Percentiles rank a stretch among this genome's conserved stretches.
These are phyloP conservation scores for Halyomorpha halys DNA, from an alignment of 1,140 invertebrate species.

Conservation along the genomic window DNA sequence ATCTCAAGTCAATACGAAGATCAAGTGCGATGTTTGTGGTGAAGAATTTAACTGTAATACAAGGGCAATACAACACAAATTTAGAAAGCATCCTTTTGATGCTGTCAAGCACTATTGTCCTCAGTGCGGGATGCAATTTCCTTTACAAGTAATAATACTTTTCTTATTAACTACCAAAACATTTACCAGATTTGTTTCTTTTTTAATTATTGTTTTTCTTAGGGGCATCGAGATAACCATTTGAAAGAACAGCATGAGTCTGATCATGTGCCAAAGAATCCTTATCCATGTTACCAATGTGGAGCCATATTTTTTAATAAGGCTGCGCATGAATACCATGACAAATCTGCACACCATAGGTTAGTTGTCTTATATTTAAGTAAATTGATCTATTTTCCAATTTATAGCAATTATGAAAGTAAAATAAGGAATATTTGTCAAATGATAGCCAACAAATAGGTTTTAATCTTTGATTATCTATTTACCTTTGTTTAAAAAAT, in stretches of 20 bases:
- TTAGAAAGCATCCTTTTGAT: slow-evolving; percentile 51
- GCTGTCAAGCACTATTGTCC: slow-evolving; percentile 52
- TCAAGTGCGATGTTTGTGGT: slow-evolving; percentile 47
- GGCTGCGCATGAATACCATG: slow-evolving; percentile 51
- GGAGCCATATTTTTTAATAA: slow-evolving; percentile 45
- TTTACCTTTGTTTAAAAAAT: no score
- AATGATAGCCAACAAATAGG: no score
- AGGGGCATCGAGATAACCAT: slow-evolving; percentile 45
- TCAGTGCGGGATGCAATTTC: slow-evolving; percentile 57
- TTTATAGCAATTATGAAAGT: no score
- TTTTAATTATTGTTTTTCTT: slow-evolving; percentile 35
- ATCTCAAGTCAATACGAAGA: slow-evolving; percentile 26
- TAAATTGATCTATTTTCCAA: no score
- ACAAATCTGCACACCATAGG: slow-evolving; percentile 50
- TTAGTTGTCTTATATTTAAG: no score
- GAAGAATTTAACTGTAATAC: slow-evolving; percentile 49
- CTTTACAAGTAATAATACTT: slow-evolving; percentile 44
- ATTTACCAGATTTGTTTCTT: no score
- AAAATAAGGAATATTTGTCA: no score
- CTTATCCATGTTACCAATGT: slow-evolving; percentile 47
- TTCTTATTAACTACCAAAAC: no score
- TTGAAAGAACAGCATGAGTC: slow-evolving; percentile 32
- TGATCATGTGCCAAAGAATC: slow-evolving; percentile 33
- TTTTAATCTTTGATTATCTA: no score
- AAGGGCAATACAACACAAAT: slow-evolving; percentile 53